Evolutionary conservation across 2,113 vertebrate genomes (phyloP), one percentile per base, ranked within the genome.

Genomic region (Cryptomyrus ogoouensis): DNA sequence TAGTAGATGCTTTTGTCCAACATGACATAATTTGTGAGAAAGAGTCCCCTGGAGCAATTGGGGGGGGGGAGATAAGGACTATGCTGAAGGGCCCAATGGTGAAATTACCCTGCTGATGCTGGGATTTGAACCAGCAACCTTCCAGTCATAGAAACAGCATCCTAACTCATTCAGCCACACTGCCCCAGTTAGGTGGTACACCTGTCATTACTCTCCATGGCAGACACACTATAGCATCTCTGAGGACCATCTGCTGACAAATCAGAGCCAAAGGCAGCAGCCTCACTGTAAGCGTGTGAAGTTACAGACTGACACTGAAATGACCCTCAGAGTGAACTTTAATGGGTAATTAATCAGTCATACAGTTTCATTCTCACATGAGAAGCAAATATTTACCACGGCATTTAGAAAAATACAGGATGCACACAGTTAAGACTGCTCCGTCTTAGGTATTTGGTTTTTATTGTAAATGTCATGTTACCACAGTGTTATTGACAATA

Each of bases 401-500:
- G 96, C 96, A 97, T 96, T 97, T 95, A 95, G 96, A 95, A 97
- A 96, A 96, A 97, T 97, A 96, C 95, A 97, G 95, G 95, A 95
- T 96, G 95, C 96, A 97, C 96, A 97, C 97, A 95, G 95, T 96
- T 96, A 96, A 96, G 95, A 96, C 3, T 80, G 80, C 44, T n/a
- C 88, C 92, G 88, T 96, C 96, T 97, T 97, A 96, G 97, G 96
- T 97, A 97, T 97, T 98, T 97, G 97, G 97, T 98, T 97, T 96
- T 97, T 97, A 96, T 97, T 97, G 97, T 97, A 97, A 96, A 95
- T 95, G 96, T 97, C 95, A 95, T 95, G 95, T 97, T 95, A 96
- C 97, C 97, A 97, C 97, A 95, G 93, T 96, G 97, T 96, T 96
- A 96, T 96, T 96, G 97, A 96, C 96, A 97, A 97, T 97, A 97